Evolutionary conservation across 1,140 invertebrate genomes (phyloP).

Genomic region (Drosophila azteca): DNA sequence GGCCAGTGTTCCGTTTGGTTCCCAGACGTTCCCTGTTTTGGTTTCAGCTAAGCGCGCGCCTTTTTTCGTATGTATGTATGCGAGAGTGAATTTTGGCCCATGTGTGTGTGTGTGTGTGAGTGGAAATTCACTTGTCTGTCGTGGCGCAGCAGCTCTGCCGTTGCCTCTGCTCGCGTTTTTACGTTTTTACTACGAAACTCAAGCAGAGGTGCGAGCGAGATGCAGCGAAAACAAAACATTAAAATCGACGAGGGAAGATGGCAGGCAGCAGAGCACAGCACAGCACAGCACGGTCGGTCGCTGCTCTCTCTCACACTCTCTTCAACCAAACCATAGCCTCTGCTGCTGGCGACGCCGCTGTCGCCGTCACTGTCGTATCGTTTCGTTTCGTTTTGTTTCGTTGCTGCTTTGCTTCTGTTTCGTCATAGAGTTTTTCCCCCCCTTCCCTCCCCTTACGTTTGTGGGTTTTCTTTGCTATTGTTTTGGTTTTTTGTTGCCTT

Average conservation of each 20-base stretch:
- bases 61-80: conserved; percentile 35
- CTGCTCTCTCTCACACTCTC: conserved; percentile 3
- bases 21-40: conserved; percentile 58
- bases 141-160: conserved; percentile 9
- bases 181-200: conserved; percentile 69
- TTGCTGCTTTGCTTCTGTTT: conserved; percentile 32
- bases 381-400: not conserved
- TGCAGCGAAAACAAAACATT: conserved; percentile 73
- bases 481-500: not conserved
- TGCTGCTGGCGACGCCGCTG: not conserved
- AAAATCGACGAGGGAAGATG: conserved; percentile 56
- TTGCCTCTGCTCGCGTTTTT: conserved; percentile 38
- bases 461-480: not conserved
- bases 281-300: too few species aligned
- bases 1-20: conserved; percentile 30
- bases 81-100: conserved; percentile 2
- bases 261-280: conserved; percentile 2
- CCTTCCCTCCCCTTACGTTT: conserved; percentile 2
- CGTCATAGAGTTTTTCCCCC: conserved; percentile 58
- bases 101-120: conserved; percentile 27
- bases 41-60: conserved; percentile 64
- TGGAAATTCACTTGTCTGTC: conserved; percentile 72
- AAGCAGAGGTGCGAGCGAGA: conserved; percentile 51
- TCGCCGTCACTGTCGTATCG: conserved; percentile 1
- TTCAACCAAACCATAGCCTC: not conserved